Percentiles rank a stretch among this genome's conserved stretches.
Conservation (phyloP, 2,797 vertebrate species). For the Onychomys leucogaster region DNA sequence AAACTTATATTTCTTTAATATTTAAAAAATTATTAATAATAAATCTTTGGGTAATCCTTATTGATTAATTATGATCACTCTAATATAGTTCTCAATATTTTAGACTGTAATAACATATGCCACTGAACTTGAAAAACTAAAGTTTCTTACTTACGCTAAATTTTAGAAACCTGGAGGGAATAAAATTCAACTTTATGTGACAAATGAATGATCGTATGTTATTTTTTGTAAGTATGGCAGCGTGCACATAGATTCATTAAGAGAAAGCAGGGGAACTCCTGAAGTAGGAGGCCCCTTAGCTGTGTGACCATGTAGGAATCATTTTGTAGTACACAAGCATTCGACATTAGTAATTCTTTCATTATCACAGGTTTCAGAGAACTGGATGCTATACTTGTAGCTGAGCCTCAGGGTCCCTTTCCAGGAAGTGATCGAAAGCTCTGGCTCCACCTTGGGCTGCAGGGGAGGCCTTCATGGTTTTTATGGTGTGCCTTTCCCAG, state of each 20-base stretch:
- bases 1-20: slow-evolving; percentile 32
- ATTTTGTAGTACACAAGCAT: neutral
- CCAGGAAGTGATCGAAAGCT: neutral
- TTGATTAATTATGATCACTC: slow-evolving; percentile 12
- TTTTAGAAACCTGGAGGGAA: neutral
- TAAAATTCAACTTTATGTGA: slow-evolving; percentile 27
- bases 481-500: neutral
- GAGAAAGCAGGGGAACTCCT: neutral
- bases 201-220: neutral
- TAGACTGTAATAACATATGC: neutral
- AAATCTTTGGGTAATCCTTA: neutral
- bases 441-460: neutral
- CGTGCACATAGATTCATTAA: neutral
- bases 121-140: slow-evolving; percentile 32
- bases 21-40: neutral
- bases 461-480: neutral
- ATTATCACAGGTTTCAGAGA: neutral
- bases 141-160: neutral
- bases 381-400: neutral
- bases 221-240: neutral
- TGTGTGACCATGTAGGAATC: neutral
- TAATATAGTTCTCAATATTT: slow-evolving; percentile 40
- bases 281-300: neutral
- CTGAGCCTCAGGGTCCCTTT: neutral
- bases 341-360: neutral